Base-by-base conservation (phyloP, 2,113 vertebrate genomes). In the Albula goreensis region DNA sequence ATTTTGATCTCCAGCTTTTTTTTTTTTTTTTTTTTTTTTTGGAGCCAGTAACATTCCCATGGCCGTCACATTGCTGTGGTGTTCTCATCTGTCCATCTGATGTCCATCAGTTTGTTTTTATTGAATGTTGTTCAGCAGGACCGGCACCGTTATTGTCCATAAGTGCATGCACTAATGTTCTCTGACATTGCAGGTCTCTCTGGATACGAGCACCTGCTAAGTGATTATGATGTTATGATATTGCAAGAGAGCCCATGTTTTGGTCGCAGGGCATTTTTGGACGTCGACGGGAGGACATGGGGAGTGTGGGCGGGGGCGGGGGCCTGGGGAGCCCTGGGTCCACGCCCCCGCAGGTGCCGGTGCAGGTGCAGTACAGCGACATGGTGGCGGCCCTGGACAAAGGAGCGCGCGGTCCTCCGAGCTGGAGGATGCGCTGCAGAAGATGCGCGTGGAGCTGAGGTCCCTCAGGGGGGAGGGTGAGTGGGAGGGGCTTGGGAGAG, bases 351-450 rank as follows among this genome's bases (percentile, higher is more conserved):
- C 53, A 12, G 93, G 94, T 93, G 94, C 95, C 96, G 81, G 95
- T 98, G 93, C 97, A 98, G 88, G 92, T 99, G 94, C 98, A 97
- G 94, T 99, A 99, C 92, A 96, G 96, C 90, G 98, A 99, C 93
- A 97, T 99, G 97, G 99, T 99, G 93, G 92, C 96, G 85, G 98
- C 98, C 57, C 93, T 99, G 94, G 98, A 99, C 91, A 99, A 99
- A 99, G 93, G 98, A 99, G 94, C 97, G 96, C 96, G n/a, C 96
- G 98, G 87, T 98, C 97, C 83, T 96, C 96, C 0, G 98, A 99
- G 93, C 96, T 99, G 81, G 98, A 99, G 92, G 98, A 99, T 83
- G 97, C 97, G 87, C 95, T 99, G 88, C 98, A 99, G 94, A 99
- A 99, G 95, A 99, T 98, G 91, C 97, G 97, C 92, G 97, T 99